Base-by-base conservation (phyloP, 2,888 invertebrate species). In the Cheilosia variabilis region DNA sequence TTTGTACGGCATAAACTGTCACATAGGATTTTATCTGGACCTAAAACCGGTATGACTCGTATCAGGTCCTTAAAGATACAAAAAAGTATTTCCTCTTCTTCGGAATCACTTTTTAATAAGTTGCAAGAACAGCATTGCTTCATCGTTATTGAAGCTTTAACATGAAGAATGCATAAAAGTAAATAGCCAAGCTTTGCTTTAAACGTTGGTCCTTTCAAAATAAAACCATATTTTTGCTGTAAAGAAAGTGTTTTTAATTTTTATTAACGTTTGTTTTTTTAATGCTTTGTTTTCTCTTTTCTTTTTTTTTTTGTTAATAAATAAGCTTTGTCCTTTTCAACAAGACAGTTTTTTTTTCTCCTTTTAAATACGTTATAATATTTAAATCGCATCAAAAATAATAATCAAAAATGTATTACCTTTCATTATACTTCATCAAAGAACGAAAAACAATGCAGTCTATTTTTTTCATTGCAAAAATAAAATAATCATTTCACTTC, bases 301-400 rank as follows among this genome's bases (percentile, higher is more conserved):
- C n/a, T 65, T 34, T 52, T 68, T 72, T 69, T 69, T 55, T 55
- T 55, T 31, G 53, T 66, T 41, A 71, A 47, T 80, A 71, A 69
- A 75, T 80, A 31, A 73, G 47, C 10, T 60, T 34, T 10, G 58
- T 58, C 37, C 31, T 60, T 55, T 24, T 45, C 10, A 43, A 62
- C 27, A 53, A 37, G 37, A 63, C 17, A n/a, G 43, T 52, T 62
- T 68, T 68, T 78, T 68, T 13, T 60, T 71, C 58, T 76, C 47
- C 10, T 76, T 66, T 66, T 53, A n/a, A 75, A 80, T 65, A 80
- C 84, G 84, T 84, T 86, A 86, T 81, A 86, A 81, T 76, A 47
- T 43, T 71, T 66, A 80, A 79, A 43, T 55, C 63, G 52, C 57
- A 73, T 72, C 37, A n/a, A 62, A 55, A 63, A 58, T 52, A 52